Evolutionary conservation across 2,888 invertebrate genomes (phyloP).

Genomic region (Rhabditoides inermis): DNA sequence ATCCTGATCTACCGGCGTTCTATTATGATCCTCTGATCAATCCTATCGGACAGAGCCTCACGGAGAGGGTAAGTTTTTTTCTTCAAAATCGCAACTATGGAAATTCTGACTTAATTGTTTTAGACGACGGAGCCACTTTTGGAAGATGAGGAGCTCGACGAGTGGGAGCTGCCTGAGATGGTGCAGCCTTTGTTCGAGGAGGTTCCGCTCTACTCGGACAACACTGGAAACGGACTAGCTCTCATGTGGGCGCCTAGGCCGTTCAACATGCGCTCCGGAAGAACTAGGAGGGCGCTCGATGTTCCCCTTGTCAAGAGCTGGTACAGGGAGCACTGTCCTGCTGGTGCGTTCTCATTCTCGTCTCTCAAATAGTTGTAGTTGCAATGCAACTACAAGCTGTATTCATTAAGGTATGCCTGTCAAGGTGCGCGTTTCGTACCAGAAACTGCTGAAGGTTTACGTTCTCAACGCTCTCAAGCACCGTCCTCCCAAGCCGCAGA

Average conservation of each 20-base stretch:
- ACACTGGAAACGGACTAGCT: constrained; percentile 77
- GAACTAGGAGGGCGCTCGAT: constrained; percentile 80
- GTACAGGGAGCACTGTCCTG: constrained; percentile 61
- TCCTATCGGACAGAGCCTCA: constrained; percentile 89
- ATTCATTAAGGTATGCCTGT: constrained; percentile 68
- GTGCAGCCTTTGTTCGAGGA: constrained; percentile 75
- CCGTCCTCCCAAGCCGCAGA: constrained; percentile 92
- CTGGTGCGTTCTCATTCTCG: constrained; percentile 29
- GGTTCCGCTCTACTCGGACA: constrained; percentile 90
- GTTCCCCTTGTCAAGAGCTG: constrained; percentile 93
- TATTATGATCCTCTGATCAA: constrained; percentile 99
- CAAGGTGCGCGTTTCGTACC: constrained; percentile 96
- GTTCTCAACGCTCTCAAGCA: constrained; percentile 95
- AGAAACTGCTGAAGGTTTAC: constrained; percentile 93
- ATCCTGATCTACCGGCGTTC: constrained; percentile 97
- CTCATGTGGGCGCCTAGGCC: constrained; percentile 77
- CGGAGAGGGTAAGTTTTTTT: constrained; percentile 54
- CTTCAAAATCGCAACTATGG: no score
- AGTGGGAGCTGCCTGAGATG: constrained; percentile 80
- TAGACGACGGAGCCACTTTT: constrained; percentile 68
- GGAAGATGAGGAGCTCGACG: constrained; percentile 81
- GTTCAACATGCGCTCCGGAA: constrained; percentile 88
- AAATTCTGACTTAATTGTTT: constrained; percentile 15
- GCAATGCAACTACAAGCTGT: no score
- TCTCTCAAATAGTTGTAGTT: no score